A percentile compares a stretch with the other conserved stretches of the same genome.
phyloP scores from a whole-genome alignment of 2,888 invertebrate genomes.

The Unio pictorum region DNA sequence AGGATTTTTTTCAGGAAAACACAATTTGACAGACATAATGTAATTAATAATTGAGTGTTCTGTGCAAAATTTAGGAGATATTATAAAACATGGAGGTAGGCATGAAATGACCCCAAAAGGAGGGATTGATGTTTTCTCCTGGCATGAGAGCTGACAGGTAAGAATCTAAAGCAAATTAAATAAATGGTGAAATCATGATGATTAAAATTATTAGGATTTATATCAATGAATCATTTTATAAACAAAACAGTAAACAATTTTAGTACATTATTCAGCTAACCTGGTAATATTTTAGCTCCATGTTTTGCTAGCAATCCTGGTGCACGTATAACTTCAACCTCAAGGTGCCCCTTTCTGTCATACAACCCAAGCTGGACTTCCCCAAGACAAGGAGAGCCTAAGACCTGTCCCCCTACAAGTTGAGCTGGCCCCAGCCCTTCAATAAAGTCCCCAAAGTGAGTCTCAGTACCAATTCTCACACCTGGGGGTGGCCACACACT shows the following conservation, averaged over 20 bases:
- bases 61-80: no score
- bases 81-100: no score
- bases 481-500: slow-evolving; percentile 65
- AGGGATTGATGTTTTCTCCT: no score
- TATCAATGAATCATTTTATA: not conserved
- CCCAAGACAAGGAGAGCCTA: slow-evolving; percentile 95
- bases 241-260: not conserved
- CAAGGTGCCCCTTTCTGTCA: slow-evolving; percentile 94
- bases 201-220: not conserved
- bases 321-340: slow-evolving; percentile 98
- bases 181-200: no score
- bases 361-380: slow-evolving; percentile 97
- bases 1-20: no score
- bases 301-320: slow-evolving; percentile 90
- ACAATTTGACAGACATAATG: no score
- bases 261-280: slow-evolving; percentile 68
- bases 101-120: no score
- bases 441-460: slow-evolving; percentile 92
- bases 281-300: slow-evolving; percentile 80
- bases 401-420: slow-evolving; percentile 96
- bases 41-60: no score
- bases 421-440: slow-evolving; percentile 98
- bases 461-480: slow-evolving; percentile 76
- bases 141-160: no score
- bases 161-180: no score